These are phyloP conservation scores for Gallinago media DNA, from an alignment of 2,113 vertebrate genomes.

Conservation along the genomic window DNA sequence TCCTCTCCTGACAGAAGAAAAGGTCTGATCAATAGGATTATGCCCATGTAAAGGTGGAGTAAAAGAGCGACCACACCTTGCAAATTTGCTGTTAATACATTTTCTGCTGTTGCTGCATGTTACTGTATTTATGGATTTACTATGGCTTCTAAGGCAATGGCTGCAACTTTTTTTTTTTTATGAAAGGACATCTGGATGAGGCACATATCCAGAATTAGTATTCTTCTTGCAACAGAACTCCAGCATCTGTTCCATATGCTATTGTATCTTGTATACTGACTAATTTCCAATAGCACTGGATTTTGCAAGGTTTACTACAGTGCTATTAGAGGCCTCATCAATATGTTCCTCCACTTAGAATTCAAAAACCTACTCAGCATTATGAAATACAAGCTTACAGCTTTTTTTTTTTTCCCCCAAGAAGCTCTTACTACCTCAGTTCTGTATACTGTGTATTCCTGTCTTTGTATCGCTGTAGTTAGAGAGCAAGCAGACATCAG, in stretches of 20 bases:
- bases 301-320: neutral
- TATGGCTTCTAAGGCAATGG: neutral
- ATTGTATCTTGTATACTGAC: neutral
- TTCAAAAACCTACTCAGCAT: conserved; percentile 6
- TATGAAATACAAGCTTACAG: neutral
- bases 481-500: neutral
- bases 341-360: neutral
- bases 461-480: neutral
- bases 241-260: conserved; percentile 34
- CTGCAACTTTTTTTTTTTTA: neutral
- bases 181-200: conserved; percentile 33
- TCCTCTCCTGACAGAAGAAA: neutral
- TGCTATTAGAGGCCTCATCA: neutral
- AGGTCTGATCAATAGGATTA: neutral
- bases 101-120: neutral
- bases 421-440: neutral
- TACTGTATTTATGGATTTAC: neutral
- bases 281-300: neutral
- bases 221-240: conserved; percentile 7
- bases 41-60: neutral
- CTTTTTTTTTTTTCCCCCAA: neutral
- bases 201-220: conserved; percentile 10
- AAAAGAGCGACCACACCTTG: neutral
- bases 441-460: neutral
- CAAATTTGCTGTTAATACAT: neutral